Evolutionary conservation across 2,888 invertebrate genomes (phyloP), one percentile per base, ranked within the genome.

Genomic region (Acanthacorydalis orientalis): DNA sequence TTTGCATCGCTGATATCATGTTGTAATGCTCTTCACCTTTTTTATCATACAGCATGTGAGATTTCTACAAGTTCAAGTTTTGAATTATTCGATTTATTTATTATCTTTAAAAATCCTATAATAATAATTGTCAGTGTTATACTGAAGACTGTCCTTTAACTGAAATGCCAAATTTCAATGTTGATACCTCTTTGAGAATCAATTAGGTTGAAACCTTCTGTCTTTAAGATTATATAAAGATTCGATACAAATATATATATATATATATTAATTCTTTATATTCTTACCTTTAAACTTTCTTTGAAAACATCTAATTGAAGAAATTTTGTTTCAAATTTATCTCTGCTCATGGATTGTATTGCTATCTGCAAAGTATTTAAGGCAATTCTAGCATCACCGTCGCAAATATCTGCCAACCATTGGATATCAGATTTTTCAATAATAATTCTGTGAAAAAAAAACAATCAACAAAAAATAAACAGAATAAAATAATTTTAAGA

Each of bases 1-100:
- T 88, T 57, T 87, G 87, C 53, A 88, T 67, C 1, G 88, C 88
- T 1, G 87, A 88, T 55, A 85, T 79, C 37, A 77, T 76, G 60
- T 87, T 83, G 63, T 86, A 88, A 64, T 88, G 87, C 58, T 87
- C 83, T 44, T 88, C 87, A 8, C 88, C 87, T 61, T 76, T 73
- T 48, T 75, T 73, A 60, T 88, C 87, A 61, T 87, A 88, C 35
- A 85, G 59, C 61, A 85, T 71, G 59, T 87, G 86, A 1, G 83
- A 78, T 55, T 82, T 77, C 74, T 82, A n/a, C 34, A 42, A 42
- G 16, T 15, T n/a, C n/a, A n/a, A n/a, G n/a, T n/a, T 37, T 38
- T 6, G 38, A n/a, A 44, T 15, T n/a, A 46, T 43, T 11, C 16
- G 15, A 45, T 7, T 16, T 4, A 23, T 23, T 23, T 23, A n/a